These are phyloP conservation scores for Ephydatia muelleri DNA, from an alignment of 37 sponge, comb jelly and placozoan species.

Conservation along the genomic window DNA sequence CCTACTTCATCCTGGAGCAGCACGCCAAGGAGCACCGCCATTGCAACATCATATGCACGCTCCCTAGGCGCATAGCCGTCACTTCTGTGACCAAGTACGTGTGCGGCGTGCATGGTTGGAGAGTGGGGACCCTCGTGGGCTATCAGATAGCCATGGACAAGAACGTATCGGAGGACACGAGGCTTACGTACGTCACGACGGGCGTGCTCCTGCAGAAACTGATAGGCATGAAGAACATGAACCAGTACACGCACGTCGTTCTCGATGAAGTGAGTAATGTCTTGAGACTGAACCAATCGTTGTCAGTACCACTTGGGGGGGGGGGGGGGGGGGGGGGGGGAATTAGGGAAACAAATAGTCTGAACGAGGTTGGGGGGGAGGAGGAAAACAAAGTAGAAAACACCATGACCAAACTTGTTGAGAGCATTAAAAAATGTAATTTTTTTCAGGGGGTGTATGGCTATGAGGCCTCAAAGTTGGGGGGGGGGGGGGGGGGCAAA, in stretches of 20 bases:
- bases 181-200: slow-evolving; percentile 92
- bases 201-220: slow-evolving; percentile 90
- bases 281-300: too few species aligned
- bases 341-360: too few species aligned
- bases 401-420: too few species aligned
- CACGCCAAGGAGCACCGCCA: slow-evolving; percentile 55
- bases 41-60: slow-evolving; percentile 96
- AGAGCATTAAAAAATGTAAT: too few species aligned
- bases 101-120: slow-evolving; percentile 68
- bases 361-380: too few species aligned
- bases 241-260: slow-evolving; percentile 92
- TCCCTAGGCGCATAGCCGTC: slow-evolving; percentile 91
- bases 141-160: slow-evolving; percentile 92
- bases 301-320: too few species aligned
- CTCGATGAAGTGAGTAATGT: slow-evolving; percentile 89
- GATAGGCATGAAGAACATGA: slow-evolving; percentile 82
- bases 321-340: too few species aligned
- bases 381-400: too few species aligned
- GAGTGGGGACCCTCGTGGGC: slow-evolving; percentile 88
- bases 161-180: slow-evolving; percentile 75
- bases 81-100: slow-evolving; percentile 85
- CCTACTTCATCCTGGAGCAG: slow-evolving; percentile 89
- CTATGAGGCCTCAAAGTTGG: too few species aligned
- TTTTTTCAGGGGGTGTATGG: too few species aligned
- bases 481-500: too few species aligned